Conservation (phyloP, 2,113 vertebrate genomes). For the Patagioenas fasciata region DNA sequence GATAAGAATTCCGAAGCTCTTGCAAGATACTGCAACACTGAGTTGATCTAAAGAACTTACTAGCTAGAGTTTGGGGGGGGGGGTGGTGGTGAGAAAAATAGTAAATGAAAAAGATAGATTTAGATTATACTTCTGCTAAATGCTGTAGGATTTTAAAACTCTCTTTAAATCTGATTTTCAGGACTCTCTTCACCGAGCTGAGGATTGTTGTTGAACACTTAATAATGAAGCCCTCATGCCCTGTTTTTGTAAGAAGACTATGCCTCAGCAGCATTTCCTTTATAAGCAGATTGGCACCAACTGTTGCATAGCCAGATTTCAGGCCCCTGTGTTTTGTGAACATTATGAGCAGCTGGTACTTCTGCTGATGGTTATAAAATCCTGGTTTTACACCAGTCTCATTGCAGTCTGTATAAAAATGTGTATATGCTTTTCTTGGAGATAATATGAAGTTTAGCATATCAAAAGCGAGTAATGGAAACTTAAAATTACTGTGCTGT, state of each 20-base stretch:
- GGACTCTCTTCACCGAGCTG: slow-evolving; percentile 94
- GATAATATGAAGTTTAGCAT: slow-evolving; percentile 55
- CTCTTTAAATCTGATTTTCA: slow-evolving; percentile 67
- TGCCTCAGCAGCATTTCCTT: slow-evolving; percentile 96
- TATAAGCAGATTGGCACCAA: slow-evolving; percentile 94
- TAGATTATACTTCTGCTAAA: background rate
- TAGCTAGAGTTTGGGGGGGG: background rate
- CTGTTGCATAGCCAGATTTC: slow-evolving; percentile 81
- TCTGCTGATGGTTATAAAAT: slow-evolving; percentile 72
- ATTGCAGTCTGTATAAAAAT: slow-evolving; percentile 62
- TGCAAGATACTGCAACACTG: background rate
- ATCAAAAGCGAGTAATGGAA: slow-evolving; percentile 63
- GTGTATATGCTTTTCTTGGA: slow-evolving; percentile 62
- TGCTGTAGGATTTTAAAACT: background rate
- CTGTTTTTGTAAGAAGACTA: slow-evolving; percentile 92
- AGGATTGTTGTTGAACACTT: slow-evolving; percentile 94
- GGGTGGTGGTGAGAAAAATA: background rate
- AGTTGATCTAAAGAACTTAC: background rate
- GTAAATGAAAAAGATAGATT: background rate
- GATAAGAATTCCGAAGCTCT: background rate
- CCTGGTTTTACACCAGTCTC: slow-evolving; percentile 71
- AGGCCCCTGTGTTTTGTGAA: slow-evolving; percentile 53
- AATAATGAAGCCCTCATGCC: slow-evolving; percentile 95
- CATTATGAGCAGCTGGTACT: slow-evolving; percentile 77
- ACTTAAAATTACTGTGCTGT: slow-evolving; percentile 54